These are phyloP conservation scores for Cataglyphis altisquamis DNA, from an alignment of 2,888 invertebrate genomes.

Conservation along the genomic window DNA sequence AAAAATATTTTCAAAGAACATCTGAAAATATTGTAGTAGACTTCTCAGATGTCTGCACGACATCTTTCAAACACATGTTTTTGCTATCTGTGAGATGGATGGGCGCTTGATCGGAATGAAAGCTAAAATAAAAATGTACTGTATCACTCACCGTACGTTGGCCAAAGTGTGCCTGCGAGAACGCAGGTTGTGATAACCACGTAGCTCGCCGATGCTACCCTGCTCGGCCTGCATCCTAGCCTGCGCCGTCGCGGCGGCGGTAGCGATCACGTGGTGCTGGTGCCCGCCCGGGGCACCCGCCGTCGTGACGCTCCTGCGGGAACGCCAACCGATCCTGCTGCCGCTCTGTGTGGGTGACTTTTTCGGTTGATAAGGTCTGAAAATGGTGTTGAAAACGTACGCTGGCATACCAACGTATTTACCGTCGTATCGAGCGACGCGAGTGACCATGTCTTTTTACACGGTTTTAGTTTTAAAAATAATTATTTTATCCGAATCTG, in stretches of 20 bases:
- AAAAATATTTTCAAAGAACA: background rate
- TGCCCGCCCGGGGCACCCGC: conserved; percentile 82
- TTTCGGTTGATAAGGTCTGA: conserved; percentile 85
- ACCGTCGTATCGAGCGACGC: background rate
- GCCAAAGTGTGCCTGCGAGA: conserved; percentile 96
- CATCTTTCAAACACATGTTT: background rate
- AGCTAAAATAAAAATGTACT: background rate
- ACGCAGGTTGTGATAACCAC: conserved; percentile 95
- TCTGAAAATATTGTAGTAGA: background rate
- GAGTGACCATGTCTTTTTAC: conserved; percentile 1
- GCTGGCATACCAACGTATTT: conserved; percentile 21
- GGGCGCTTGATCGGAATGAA: background rate
- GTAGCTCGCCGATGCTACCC: conserved; percentile 95
- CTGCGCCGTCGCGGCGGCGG: conserved; percentile 84
- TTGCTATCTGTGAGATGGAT: background rate
- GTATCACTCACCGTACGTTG: conserved; percentile 94
- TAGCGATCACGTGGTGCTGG: conserved; percentile 85
- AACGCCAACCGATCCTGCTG: conserved; percentile 84
- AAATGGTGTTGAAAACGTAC: conserved; percentile 58
- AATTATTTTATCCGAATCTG: background rate
- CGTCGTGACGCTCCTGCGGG: conserved; percentile 85
- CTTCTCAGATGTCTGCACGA: background rate
- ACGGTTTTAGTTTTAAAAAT: background rate
- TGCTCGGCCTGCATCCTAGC: conserved; percentile 96
- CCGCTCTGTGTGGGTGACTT: conserved; percentile 84